A percentile compares a stretch with the other conserved stretches of the same genome.
phyloP scores from a whole-genome alignment of 1,140 invertebrate genomes.

The Batillaria attramentaria region DNA sequence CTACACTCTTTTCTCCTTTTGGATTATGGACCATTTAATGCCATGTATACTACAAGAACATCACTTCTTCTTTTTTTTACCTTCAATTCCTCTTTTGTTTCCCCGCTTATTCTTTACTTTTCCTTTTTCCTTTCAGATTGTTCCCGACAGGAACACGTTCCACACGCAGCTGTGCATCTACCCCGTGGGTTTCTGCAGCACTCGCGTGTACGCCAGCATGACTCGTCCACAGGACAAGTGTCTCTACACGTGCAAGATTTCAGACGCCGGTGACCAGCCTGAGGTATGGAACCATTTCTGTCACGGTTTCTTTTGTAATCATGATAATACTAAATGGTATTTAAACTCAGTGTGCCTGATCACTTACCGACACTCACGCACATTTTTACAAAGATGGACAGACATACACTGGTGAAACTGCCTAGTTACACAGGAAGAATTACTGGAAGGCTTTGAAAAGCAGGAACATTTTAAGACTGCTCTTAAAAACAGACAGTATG shows the following conservation, averaged over 20 bases:
- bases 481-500: no score
- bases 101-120: neutral
- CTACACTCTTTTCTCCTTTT: no score
- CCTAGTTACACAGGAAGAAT: no score
- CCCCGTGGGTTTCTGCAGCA: slow-evolving; percentile 86
- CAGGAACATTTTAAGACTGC: no score
- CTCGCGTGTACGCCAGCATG: slow-evolving; percentile 83
- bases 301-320: no score
- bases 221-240: slow-evolving; percentile 81
- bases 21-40: neutral
- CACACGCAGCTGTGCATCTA: slow-evolving; percentile 83
- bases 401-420: no score
- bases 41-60: neutral
- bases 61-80: neutral
- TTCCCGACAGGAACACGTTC: slow-evolving; percentile 80
- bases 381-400: no score
- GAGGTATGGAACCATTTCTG: slow-evolving; percentile 71
- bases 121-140: slow-evolving; percentile 66
- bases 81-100: neutral
- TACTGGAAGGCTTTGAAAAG: no score
- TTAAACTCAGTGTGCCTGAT: no score
- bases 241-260: slow-evolving; percentile 87
- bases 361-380: no score
- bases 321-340: no score
- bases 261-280: slow-evolving; percentile 80